Evolutionary conservation across 2,888 invertebrate genomes (phyloP), one percentile per base, ranked within the genome.

Genomic region (Nudaria mundana): DNA sequence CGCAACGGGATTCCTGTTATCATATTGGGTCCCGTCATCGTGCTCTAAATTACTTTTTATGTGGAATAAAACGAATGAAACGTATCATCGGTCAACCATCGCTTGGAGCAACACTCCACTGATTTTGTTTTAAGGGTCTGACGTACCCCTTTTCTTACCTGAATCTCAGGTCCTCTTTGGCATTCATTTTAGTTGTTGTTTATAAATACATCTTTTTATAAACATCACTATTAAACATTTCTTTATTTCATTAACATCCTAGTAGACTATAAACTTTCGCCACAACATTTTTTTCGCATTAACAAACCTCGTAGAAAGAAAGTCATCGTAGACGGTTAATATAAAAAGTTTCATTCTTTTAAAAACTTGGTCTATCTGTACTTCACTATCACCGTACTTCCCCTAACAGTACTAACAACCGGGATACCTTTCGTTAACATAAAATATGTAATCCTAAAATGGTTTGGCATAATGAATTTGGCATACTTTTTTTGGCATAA

Each of bases 1-100:
- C 75, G 71, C 86, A 81, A 85, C 84, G 85, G 85, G 81, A 84
- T 81, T 84, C 85, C 81, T 81, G 83, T 81, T 82, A 86, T 86
- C 85, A 79, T 81, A 76, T 75, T 72, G 80, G 76, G 68, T 71
- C 72, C 79, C 80, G 76, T 79, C 79, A 69, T 71, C 75, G 66
- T 73, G 70, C 69, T 72, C 78, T 74, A 85, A 84, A 85, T 84
- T 81, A 76, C 75, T 83, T 86, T 86, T 85, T 82, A 70, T 78
- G 72, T 68, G 52, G 58, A 58, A 68, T 70, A 80, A 81, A 76
- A 78, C 64, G 76, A 78, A 74, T 60, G 70, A 71, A 70, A 69
- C 65, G 59, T 56, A 49, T 62, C 61, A 55, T 57, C 71, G 73
- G 71, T 72, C 76, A 66, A 61, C 64, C 77, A 68, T 76, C 69